phyloP scores from a whole-genome alignment of 2,113 vertebrate genomes.

The Oncorhynchus gorbuscha region DNA sequence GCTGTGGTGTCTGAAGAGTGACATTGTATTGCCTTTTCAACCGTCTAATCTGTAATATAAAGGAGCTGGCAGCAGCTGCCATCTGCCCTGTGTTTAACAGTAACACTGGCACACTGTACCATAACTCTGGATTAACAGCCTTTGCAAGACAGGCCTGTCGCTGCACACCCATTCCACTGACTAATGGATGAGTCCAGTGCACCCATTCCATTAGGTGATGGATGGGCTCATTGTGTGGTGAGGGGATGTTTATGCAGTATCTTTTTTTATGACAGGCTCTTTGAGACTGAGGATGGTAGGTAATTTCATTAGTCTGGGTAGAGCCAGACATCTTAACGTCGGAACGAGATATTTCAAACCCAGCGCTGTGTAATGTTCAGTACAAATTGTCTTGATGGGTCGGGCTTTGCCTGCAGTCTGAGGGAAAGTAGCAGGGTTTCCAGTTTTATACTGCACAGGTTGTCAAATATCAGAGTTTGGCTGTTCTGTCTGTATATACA shows the following conservation, averaged over 20 bases:
- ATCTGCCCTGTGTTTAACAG: slow-evolving; percentile 59
- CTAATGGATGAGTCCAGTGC: slow-evolving; percentile 67
- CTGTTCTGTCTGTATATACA: too few species aligned
- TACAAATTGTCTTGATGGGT: slow-evolving; percentile 56
- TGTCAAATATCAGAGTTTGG: neutral
- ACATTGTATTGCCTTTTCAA: slow-evolving; percentile 41
- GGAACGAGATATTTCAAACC: slow-evolving; percentile 66
- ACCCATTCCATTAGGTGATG: slow-evolving; percentile 61
- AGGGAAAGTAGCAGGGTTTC: slow-evolving; percentile 33
- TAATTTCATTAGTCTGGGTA: slow-evolving; percentile 69
- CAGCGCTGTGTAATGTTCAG: slow-evolving; percentile 63
- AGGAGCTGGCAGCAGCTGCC: slow-evolving; percentile 62
- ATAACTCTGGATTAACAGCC: slow-evolving; percentile 70
- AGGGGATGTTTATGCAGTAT: slow-evolving; percentile 42
- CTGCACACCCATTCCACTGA: slow-evolving; percentile 59
- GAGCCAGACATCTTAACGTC: slow-evolving; percentile 62
- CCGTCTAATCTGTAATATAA: slow-evolving; percentile 39
- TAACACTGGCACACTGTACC: slow-evolving; percentile 57
- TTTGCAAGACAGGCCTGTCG: slow-evolving; percentile 61
- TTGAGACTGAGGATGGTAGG: slow-evolving; percentile 36
- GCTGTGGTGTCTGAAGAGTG: slow-evolving; percentile 27
- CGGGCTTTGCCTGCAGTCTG: slow-evolving; percentile 54
- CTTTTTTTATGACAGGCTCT: slow-evolving; percentile 45
- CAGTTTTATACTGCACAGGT: neutral
- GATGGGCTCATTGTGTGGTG: slow-evolving; percentile 52